Evolutionary conservation across 2,113 vertebrate species (phyloP), one percentile per base, ranked within the genome.

Genomic region (Lepus americanus): DNA sequence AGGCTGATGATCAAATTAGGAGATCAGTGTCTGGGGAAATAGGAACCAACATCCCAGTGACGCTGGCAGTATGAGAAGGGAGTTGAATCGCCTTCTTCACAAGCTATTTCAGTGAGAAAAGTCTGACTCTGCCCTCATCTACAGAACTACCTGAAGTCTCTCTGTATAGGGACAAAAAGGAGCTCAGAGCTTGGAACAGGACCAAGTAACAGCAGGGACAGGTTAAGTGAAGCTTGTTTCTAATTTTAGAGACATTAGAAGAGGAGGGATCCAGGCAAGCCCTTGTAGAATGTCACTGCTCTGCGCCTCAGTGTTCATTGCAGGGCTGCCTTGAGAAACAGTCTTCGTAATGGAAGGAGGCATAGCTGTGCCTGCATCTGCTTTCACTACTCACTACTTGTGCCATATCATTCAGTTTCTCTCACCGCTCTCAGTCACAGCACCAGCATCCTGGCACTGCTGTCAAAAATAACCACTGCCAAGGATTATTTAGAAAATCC

Each of bases 61-160:
- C 39, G 12, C 9, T 64, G 64, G 66, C 22, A 63, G 53, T 87
- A 9, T 59, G 49, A 74, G 66, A 64, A 66, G 31, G n/a, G 70
- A 87, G 69, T 76, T 89, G 64, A 64, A 84, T 84, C 44, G 27
- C 33, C 4, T 80, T 90, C 82, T 80, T 87, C 10, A 10, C 55
- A 84, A 83, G 92, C 66, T 22, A 69, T 59, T 23, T 74, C 29
- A 33, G 31, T 79, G 55, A 92, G 72, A 53, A 94, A 87, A 74
- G 44, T 29, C 39, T 91, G 79, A 77, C 19, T 78, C 11, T 5
- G 25, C 66, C 81, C 19, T 55, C 22, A 72, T 31, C 66, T 90
- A 39, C 25, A 90, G 64, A 79, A 79, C 67, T 49, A 63, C 51
- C 25, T 23, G 22, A 74, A 19, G 29, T 9, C 23, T 70, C 20